Conservation (phyloP, 2,888 invertebrate genomes). For the Lysandra bellargus region DNA sequence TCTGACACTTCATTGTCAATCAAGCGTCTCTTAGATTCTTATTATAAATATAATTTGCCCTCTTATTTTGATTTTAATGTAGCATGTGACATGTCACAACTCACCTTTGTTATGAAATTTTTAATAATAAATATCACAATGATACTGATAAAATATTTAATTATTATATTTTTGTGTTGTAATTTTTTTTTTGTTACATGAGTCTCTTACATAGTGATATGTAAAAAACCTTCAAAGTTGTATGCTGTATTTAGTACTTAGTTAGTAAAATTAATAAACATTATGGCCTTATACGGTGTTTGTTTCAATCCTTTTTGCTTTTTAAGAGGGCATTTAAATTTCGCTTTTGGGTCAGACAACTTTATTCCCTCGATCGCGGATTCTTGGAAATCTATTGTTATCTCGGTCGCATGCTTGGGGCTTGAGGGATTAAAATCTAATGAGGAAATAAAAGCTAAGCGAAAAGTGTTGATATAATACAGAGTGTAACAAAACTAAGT, state of each 20-base stretch:
- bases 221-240: background rate
- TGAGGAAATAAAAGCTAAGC: too few relatives aligned
- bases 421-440: too few relatives aligned
- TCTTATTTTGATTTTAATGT: background rate
- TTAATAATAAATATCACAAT: background rate
- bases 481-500: too few relatives aligned
- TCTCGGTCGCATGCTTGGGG: too few relatives aligned
- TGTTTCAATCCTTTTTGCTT: background rate
- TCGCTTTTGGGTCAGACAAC: background rate
- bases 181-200: background rate
- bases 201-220: conserved; percentile 1
- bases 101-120: background rate
- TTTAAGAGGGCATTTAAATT: background rate
- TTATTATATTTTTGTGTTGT: background rate
- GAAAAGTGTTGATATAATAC: too few relatives aligned
- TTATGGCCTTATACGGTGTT: background rate
- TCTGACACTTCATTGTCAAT: too few relatives aligned
- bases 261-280: conserved; percentile 16
- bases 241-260: background rate
- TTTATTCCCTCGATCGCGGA: too few relatives aligned
- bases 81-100: background rate
- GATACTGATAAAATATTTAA: background rate
- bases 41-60: background rate
- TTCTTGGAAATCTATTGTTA: too few relatives aligned
- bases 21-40: background rate